Conservation (phyloP, 2,797 vertebrate species). For the Anguilla megastoma region DNA sequence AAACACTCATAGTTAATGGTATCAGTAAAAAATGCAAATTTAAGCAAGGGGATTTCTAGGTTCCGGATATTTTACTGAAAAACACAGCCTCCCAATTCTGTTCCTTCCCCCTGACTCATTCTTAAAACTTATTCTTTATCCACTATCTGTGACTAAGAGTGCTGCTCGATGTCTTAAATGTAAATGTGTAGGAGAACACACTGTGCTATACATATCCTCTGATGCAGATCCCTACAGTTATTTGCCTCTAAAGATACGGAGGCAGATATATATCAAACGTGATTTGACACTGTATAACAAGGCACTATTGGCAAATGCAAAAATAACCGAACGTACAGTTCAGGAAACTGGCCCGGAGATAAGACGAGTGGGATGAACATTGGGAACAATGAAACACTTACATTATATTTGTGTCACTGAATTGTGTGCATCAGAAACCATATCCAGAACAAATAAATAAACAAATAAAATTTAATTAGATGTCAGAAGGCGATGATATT, state of each 20-base stretch:
- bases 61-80: neutral
- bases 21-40: neutral
- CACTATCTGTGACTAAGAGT: neutral
- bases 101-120: neutral
- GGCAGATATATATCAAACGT: neutral
- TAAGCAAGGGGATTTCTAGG: neutral
- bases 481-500: neutral
- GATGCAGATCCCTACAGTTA: neutral
- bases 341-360: neutral
- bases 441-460: neutral
- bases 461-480: neutral
- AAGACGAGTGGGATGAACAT: neutral
- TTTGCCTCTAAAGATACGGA: neutral
- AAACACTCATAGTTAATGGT: neutral
- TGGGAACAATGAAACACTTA: neutral
- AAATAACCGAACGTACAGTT: neutral
- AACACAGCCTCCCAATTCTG: neutral
- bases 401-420: neutral
- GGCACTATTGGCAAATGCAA: neutral
- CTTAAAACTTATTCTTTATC: neutral
- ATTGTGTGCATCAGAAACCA: conserved; percentile 2
- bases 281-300: neutral
- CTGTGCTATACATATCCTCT: neutral
- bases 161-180: neutral
- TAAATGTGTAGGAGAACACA: neutral